Conservation (phyloP, 2,113 vertebrate species). For the Phyllostomus hastatus region DNA sequence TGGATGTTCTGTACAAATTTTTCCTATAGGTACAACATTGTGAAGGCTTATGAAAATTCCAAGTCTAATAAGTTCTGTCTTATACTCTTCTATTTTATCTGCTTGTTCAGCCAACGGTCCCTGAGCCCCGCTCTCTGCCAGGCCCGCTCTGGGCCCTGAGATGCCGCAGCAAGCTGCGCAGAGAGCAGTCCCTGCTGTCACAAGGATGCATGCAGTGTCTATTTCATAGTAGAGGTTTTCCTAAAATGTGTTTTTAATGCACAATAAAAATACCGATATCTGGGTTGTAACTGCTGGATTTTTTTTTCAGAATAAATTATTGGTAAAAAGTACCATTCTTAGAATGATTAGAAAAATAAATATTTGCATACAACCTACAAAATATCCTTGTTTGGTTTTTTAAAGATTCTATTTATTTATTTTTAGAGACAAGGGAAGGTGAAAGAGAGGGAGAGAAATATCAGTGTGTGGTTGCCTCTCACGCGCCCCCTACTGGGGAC, state of each 20-base stretch:
- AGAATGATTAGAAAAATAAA: neutral
- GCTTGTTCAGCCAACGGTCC: neutral
- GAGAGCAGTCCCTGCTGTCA: neutral
- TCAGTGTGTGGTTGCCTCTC: no score
- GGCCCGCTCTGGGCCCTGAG: neutral
- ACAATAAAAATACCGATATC: slow-evolving; percentile 5
- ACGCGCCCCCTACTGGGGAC: no score
- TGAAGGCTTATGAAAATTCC: neutral
- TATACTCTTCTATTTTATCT: neutral
- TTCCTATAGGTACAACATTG: neutral
- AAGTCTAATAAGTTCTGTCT: neutral
- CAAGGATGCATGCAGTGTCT: neutral
- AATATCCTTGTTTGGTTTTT: neutral
- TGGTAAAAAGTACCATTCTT: neutral
- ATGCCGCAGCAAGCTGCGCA: neutral
- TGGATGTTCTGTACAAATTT: neutral
- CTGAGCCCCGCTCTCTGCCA: neutral
- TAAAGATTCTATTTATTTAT: no score
- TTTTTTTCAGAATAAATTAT: neutral
- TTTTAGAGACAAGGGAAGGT: no score
- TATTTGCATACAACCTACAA: neutral
- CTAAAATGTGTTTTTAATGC: slow-evolving; percentile 12
- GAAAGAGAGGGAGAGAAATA: no score
- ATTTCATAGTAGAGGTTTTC: neutral
- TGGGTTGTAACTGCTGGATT: neutral